These are phyloP conservation scores for Cecropterus lyciades DNA, from an alignment of 1,140 invertebrate species.

Conservation along the genomic window DNA sequence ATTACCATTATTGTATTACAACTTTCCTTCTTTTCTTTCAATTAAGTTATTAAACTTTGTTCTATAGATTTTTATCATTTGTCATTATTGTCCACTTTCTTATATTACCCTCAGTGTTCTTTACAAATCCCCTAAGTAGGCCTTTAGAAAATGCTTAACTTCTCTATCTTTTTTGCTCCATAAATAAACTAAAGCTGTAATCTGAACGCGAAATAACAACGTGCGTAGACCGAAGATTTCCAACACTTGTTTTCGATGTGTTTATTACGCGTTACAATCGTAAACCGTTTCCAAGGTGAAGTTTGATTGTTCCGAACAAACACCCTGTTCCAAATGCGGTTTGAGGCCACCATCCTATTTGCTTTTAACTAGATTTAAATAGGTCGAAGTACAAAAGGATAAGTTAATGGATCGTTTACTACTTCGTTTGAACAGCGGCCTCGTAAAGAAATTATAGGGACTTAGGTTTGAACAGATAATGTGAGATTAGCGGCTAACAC, in stretches of 20 bases:
- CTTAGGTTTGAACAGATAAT: slow-evolving; percentile 34
- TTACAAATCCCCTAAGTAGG: too few species aligned
- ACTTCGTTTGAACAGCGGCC: slow-evolving; percentile 31
- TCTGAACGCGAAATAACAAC: neutral
- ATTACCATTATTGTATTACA: too few species aligned
- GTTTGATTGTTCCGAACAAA: slow-evolving; percentile 67
- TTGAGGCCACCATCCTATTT: slow-evolving; percentile 65
- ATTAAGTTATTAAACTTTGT: too few species aligned
- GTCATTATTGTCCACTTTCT: too few species aligned
- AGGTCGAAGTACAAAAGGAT: slow-evolving; percentile 64
- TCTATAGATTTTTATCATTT: too few species aligned
- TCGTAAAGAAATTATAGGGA: slow-evolving; percentile 34
- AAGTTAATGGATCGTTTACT: slow-evolving; percentile 39
- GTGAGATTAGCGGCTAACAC: slow-evolving; percentile 21
- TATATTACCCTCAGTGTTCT: too few species aligned
- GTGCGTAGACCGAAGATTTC: slow-evolving; percentile 17
- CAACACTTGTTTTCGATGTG: slow-evolving; percentile 51
- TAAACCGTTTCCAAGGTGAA: slow-evolving; percentile 73
- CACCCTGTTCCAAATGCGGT: slow-evolving; percentile 58
- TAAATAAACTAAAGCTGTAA: too few species aligned
- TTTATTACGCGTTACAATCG: slow-evolving; percentile 64
- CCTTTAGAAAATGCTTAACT: too few species aligned
- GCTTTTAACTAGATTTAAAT: slow-evolving; percentile 65
- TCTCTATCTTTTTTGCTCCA: too few species aligned
- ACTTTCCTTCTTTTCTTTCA: too few species aligned